Evolutionary conservation across 2,888 invertebrate species (phyloP).

Genomic region (Lacanobia oleracea): DNA sequence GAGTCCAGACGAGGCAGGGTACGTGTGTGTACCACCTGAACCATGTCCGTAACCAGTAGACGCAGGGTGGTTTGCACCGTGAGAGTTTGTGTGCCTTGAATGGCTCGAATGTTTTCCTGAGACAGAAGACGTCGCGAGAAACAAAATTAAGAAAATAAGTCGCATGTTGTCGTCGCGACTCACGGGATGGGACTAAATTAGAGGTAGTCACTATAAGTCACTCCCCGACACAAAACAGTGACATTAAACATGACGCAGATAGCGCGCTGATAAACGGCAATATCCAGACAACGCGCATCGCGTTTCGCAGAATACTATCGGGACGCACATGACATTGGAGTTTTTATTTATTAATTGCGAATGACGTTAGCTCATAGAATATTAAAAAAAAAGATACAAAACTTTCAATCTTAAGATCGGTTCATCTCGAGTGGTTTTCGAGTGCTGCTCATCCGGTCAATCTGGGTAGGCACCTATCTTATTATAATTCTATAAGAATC

Average conservation of each 20-base stretch:
- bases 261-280: slow-evolving; percentile 59
- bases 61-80: slow-evolving; percentile 61
- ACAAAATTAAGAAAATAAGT: slow-evolving; percentile 25
- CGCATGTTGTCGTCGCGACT: slow-evolving; percentile 61
- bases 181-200: slow-evolving; percentile 49
- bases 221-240: slow-evolving; percentile 57
- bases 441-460: no score
- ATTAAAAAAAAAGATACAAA: background rate
- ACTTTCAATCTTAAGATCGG: background rate
- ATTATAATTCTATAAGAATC: no score
- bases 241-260: slow-evolving; percentile 63
- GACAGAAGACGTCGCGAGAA: slow-evolving; percentile 27
- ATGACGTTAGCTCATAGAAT: no score
- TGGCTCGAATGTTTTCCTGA: slow-evolving; percentile 27
- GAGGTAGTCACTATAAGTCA: no score
- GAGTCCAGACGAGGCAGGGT: slow-evolving; percentile 68
- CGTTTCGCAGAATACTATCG: slow-evolving; percentile 14
- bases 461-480: no score
- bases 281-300: slow-evolving; percentile 3
- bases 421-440: background rate
- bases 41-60: slow-evolving; percentile 61
- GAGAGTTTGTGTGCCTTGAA: slow-evolving; percentile 38
- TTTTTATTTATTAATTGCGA: background rate
- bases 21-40: slow-evolving; percentile 52
- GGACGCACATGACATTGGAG: slow-evolving; percentile 9